Conservation (phyloP, 2,797 vertebrate genomes). For the Pangasius larnaudii region DNA sequence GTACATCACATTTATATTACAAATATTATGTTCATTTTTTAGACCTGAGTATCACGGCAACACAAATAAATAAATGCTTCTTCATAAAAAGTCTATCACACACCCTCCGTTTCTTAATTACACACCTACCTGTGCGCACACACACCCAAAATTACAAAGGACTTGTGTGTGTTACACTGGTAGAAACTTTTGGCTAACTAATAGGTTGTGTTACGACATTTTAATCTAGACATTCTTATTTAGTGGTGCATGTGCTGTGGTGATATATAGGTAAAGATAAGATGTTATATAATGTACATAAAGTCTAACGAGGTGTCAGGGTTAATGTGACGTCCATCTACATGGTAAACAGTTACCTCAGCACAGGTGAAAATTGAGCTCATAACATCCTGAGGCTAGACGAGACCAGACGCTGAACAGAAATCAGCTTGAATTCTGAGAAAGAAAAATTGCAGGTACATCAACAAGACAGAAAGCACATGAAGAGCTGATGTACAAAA, state of each 20-base stretch:
- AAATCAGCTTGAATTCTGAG: neutral
- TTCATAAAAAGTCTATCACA: neutral
- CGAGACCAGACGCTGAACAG: neutral
- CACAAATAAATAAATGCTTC: neutral
- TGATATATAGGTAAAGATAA: neutral
- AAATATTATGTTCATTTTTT: neutral
- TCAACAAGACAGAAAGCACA: neutral
- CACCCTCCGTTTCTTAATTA: neutral
- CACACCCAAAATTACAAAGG: neutral
- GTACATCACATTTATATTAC: neutral
- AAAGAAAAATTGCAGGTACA: neutral
- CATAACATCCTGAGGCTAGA: neutral
- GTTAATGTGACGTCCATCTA: neutral
- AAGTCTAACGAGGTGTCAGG: neutral
- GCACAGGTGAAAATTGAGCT: slow-evolving; percentile 3
- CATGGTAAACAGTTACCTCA: neutral
- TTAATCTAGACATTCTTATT: neutral
- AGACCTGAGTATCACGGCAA: neutral
- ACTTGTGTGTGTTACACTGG: neutral
- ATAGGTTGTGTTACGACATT: neutral
- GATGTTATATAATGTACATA: neutral
- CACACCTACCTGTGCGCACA: neutral
- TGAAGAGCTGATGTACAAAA: neutral
- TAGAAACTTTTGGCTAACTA: neutral
- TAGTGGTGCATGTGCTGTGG: neutral